A percentile compares a stretch with the other conserved stretches of the same genome.
phyloP scores from a whole-genome alignment of 2,113 vertebrate species.

The Telmatochromis brachygnathus region DNA sequence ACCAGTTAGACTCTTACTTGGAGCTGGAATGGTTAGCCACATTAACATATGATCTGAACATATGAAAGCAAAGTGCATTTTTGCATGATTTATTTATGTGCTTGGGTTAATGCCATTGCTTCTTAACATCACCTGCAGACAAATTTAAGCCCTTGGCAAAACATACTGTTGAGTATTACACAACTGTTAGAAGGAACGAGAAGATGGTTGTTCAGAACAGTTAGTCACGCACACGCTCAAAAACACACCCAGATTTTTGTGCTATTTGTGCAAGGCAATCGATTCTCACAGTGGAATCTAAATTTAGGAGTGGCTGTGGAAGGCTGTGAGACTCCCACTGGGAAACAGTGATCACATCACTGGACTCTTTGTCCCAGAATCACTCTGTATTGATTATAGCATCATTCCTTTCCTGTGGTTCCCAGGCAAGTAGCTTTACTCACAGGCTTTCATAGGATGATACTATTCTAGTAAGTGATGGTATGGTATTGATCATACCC shows the following conservation, averaged over 20 bases:
- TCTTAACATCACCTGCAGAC: not conserved
- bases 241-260: not conserved
- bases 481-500: constrained; percentile 1
- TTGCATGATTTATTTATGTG: not conserved
- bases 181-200: not conserved
- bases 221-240: not conserved
- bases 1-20: not conserved
- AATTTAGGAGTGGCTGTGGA: constrained; percentile 24
- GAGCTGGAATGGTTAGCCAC: not conserved
- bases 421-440: not conserved
- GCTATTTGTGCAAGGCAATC: constrained; percentile 12
- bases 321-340: not conserved
- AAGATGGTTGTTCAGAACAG: not conserved
- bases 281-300: constrained; percentile 38
- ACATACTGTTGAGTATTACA: not conserved
- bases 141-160: not conserved
- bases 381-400: constrained; percentile 41
- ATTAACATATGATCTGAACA: not conserved
- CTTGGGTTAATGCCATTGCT: not conserved
- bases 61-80: not conserved
- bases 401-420: constrained; percentile 1
- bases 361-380: constrained; percentile 43
- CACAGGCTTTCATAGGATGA: not conserved
- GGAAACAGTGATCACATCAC: not conserved
- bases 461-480: not conserved